phyloP scores from a whole-genome alignment of 2,113 vertebrate genomes.

The Calidris pygmaea region DNA sequence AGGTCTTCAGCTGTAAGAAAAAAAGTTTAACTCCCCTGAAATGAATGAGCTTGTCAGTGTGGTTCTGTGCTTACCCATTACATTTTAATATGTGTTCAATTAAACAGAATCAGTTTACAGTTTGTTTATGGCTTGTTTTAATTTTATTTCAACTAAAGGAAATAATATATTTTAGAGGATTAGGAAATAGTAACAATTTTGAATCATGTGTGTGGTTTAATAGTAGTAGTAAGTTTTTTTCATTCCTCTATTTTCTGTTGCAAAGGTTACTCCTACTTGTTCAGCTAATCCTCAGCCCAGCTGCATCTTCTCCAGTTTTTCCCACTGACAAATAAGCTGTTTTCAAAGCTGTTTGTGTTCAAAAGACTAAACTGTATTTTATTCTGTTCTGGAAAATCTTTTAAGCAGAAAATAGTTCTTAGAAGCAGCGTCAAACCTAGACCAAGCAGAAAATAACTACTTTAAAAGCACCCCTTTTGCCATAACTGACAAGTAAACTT shows the following conservation, averaged over 20 bases:
- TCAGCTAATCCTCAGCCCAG: conserved; percentile 3
- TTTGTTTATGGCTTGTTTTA: conserved; percentile 31
- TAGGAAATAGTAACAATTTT: conserved; percentile 12
- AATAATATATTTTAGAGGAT: not conserved
- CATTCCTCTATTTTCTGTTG: not conserved
- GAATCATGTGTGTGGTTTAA: conserved; percentile 1
- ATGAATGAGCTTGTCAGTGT: not conserved
- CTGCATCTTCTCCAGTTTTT: conserved; percentile 45
- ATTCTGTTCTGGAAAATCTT: not conserved
- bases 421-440: not conserved
- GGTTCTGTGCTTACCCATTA: not conserved
- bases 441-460: not conserved
- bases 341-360: conserved; percentile 26
- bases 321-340: conserved; percentile 15
- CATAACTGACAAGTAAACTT: not conserved
- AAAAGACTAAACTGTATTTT: not conserved
- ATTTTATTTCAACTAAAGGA: conserved; percentile 4
- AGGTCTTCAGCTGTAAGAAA: not conserved
- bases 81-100: not conserved
- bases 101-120: conserved; percentile 15
- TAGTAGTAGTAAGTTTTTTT: not conserved
- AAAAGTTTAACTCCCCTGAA: not conserved
- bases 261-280: not conserved
- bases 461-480: not conserved
- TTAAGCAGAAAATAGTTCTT: not conserved